Evolutionary conservation across 2,888 invertebrate species (phyloP).

Genomic region (Pristionchus maxplancki): DNA sequence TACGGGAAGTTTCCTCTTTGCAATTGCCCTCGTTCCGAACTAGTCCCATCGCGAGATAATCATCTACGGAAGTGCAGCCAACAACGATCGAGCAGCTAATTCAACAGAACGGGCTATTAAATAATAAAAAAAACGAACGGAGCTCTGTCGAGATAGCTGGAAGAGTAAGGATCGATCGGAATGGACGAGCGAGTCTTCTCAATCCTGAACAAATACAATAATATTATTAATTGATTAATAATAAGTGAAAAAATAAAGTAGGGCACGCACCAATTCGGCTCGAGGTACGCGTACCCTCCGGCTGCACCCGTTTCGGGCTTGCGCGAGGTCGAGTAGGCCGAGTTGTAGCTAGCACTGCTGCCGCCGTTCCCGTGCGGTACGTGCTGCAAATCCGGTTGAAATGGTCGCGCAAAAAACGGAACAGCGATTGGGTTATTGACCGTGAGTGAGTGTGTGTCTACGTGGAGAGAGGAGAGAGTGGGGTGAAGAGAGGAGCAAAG

Average conservation of each 20-base stretch:
- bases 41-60: not conserved
- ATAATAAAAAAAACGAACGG: not conserved
- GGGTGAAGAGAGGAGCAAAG: not conserved
- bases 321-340: not conserved
- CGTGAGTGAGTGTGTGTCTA: not conserved
- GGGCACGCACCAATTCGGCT: not conserved
- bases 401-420: not conserved
- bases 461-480: not conserved
- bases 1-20: no score
- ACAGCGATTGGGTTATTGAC: conserved; percentile 27
- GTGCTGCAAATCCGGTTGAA: not conserved
- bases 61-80: not conserved
- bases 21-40: no score
- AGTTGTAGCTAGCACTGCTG: conserved; percentile 15
- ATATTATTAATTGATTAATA: not conserved
- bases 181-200: conserved; percentile 19
- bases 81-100: not conserved
- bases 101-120: not conserved
- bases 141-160: conserved; percentile 20
- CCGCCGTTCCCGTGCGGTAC: not conserved
- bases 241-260: not conserved
- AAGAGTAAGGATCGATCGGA: conserved; percentile 27
- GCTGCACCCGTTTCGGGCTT: not conserved
- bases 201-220: conserved; percentile 26
- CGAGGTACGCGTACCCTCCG: conserved; percentile 2